These are phyloP conservation scores for Leucoraja ocellata DNA, from an alignment of 2,797 vertebrate genomes.

Conservation along the genomic window DNA sequence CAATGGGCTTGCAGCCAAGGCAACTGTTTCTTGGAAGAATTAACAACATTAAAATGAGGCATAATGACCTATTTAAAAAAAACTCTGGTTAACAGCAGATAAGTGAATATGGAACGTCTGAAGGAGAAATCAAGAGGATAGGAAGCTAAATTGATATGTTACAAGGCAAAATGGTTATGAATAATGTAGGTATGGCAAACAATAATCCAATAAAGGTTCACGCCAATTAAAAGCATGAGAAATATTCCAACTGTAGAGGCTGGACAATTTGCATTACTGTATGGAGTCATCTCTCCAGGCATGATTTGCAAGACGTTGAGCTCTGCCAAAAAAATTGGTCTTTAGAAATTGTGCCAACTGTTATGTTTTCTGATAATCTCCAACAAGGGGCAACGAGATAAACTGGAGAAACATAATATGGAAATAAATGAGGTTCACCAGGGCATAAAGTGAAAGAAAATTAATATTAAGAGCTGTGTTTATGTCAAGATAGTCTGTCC, in stretches of 20 bases:
- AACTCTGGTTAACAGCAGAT: background rate
- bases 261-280: background rate
- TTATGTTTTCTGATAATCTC: background rate
- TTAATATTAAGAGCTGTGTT: background rate
- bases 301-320: background rate
- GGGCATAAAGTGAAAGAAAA: background rate
- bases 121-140: background rate
- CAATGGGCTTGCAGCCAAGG: background rate
- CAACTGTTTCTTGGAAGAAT: background rate
- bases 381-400: background rate
- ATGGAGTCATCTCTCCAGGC: background rate
- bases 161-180: background rate
- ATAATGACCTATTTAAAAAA: too few relatives aligned
- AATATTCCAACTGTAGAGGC: background rate
- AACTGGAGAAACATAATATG: background rate
- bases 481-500: background rate
- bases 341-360: background rate
- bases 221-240: background rate
- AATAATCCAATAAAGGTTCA: background rate
- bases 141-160: background rate
- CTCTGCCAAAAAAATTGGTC: background rate
- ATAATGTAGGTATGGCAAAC: background rate
- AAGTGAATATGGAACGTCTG: background rate
- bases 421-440: background rate
- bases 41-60: background rate